These are phyloP conservation scores for Pongo abelii DNA, from an alignment of 2,113 vertebrate genomes.

Conservation along the genomic window DNA sequence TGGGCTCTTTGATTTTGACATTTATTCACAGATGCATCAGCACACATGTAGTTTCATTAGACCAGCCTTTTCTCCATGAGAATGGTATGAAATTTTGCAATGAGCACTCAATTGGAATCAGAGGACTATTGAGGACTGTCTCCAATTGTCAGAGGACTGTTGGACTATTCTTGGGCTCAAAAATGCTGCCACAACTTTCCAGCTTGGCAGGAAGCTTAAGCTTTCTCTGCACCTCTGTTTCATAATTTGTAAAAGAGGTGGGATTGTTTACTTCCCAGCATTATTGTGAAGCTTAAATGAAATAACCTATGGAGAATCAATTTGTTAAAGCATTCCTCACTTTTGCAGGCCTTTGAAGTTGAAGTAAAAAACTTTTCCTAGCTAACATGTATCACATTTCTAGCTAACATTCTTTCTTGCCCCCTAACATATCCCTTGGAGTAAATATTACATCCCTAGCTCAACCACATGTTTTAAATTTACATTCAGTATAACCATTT, in stretches of 20 bases:
- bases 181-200: background rate
- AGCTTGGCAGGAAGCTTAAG: background rate
- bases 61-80: rapidly evolving
- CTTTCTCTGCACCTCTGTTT: background rate
- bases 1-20: background rate
- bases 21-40: background rate
- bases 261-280: background rate
- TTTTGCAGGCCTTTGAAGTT: background rate
- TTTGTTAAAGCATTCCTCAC: background rate
- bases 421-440: background rate
- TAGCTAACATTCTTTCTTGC: background rate
- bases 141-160: no score
- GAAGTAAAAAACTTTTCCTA: background rate
- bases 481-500: background rate
- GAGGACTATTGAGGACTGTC: background rate
- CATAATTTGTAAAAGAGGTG: background rate
- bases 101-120: background rate
- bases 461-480: background rate
- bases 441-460: background rate
- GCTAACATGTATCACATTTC: background rate
- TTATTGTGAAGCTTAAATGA: background rate
- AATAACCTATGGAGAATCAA: background rate
- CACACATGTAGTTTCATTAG: background rate
- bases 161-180: background rate
- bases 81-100: background rate